phyloP scores from a whole-genome alignment of 2,113 vertebrate genomes.

The Pelecanus crispus region DNA sequence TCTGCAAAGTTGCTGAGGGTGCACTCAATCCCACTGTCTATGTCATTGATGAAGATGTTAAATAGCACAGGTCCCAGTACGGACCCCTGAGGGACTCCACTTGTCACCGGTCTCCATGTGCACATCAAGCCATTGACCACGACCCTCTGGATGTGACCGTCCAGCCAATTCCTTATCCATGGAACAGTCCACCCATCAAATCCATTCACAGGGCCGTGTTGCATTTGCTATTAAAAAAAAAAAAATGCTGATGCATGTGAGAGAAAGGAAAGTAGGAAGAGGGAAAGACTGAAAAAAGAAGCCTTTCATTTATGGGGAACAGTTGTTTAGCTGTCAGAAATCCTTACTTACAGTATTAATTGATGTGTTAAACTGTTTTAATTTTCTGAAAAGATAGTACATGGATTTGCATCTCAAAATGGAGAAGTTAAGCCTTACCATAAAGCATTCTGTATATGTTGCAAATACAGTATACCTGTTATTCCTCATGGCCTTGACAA shows the following conservation, averaged over 20 bases:
- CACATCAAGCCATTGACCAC: background rate
- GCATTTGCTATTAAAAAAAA: background rate
- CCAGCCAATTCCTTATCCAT: background rate
- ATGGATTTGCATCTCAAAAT: background rate
- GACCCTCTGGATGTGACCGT: background rate
- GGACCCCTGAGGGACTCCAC: no score
- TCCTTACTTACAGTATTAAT: background rate
- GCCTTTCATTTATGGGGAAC: background rate
- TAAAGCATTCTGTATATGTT: background rate
- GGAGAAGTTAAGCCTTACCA: background rate
- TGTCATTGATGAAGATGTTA: background rate
- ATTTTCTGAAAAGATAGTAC: background rate
- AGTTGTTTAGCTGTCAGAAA: background rate
- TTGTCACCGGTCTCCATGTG: background rate
- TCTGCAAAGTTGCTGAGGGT: background rate
- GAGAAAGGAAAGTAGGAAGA: background rate
- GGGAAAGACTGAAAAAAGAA: background rate
- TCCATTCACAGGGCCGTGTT: background rate
- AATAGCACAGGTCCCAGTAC: background rate
- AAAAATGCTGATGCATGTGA: background rate
- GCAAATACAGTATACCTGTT: background rate
- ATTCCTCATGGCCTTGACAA: background rate
- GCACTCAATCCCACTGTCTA: fast-evolving
- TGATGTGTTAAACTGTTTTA: background rate
- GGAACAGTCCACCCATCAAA: background rate